Conservation (phyloP, 2,888 invertebrate genomes). For the Mythimna loreyi region DNA sequence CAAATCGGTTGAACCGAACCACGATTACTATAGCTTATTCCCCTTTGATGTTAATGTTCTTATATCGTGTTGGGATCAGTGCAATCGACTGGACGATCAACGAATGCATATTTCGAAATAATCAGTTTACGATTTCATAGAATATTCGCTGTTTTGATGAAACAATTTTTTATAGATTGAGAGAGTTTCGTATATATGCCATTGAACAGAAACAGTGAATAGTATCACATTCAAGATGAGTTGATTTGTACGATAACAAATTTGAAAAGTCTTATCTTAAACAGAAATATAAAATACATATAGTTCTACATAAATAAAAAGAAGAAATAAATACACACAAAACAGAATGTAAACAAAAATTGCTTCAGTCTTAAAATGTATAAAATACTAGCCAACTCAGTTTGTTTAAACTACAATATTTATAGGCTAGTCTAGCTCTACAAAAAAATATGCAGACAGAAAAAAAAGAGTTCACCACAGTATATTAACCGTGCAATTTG, state of each 20-base stretch:
- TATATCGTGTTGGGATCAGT: constrained; percentile 44
- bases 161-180: constrained; percentile 7
- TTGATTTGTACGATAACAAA: neutral
- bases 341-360: constrained; percentile 14
- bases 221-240: neutral
- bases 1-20: constrained; percentile 40
- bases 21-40: constrained; percentile 37
- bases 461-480: constrained; percentile 16
- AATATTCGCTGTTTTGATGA: constrained; percentile 21
- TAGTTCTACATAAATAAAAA: constrained; percentile 15
- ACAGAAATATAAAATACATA: constrained; percentile 32
- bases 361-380: constrained; percentile 41
- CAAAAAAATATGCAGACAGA: constrained; percentile 12
- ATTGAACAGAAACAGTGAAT: neutral
- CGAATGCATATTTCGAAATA: constrained; percentile 49
- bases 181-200: neutral
- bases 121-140: constrained; percentile 46
- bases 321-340: constrained; percentile 15
- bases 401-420: constrained; percentile 36
- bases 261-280: neutral
- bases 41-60: constrained; percentile 62
- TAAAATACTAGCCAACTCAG: constrained; percentile 20
- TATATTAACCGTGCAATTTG: constrained; percentile 25
- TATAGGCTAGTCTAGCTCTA: constrained; percentile 21
- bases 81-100: constrained; percentile 55